Evolutionary conservation across 2,797 vertebrate species (phyloP).

Genomic region (Saxicola maurus): DNA sequence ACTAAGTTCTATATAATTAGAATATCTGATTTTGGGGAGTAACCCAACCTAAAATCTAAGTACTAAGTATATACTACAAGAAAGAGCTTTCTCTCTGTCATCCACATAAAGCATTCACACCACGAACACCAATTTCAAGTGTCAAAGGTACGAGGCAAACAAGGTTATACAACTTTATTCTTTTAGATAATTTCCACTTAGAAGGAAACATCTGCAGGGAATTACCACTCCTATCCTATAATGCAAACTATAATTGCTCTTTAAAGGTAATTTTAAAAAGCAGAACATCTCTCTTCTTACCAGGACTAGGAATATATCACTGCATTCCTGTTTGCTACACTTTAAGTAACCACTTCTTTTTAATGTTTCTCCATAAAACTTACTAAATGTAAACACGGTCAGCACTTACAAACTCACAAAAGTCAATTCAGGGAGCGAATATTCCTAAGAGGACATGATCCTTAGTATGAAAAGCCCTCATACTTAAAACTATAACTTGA

Average conservation of each 20-base stretch:
- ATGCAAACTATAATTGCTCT: not conserved
- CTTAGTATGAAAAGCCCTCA: not conserved
- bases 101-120: not conserved
- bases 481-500: not conserved
- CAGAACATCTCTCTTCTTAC: fast-evolving
- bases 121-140: not conserved
- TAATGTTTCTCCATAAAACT: not conserved
- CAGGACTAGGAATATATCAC: not conserved
- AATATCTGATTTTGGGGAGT: not conserved
- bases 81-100: not conserved
- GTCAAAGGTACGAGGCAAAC: not conserved
- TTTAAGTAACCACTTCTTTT: not conserved
- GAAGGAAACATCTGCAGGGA: not conserved
- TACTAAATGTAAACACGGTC: not conserved
- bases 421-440: not conserved
- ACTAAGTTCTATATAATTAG: not conserved
- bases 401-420: not conserved
- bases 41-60: not conserved
- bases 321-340: not conserved
- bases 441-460: not conserved
- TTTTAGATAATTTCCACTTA: not conserved
- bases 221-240: not conserved
- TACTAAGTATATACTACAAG: not conserved
- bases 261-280: not conserved
- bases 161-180: not conserved